Evolutionary conservation across 2,797 vertebrate genomes (phyloP).

Genomic region (Mormyrops boulengeri): DNA sequence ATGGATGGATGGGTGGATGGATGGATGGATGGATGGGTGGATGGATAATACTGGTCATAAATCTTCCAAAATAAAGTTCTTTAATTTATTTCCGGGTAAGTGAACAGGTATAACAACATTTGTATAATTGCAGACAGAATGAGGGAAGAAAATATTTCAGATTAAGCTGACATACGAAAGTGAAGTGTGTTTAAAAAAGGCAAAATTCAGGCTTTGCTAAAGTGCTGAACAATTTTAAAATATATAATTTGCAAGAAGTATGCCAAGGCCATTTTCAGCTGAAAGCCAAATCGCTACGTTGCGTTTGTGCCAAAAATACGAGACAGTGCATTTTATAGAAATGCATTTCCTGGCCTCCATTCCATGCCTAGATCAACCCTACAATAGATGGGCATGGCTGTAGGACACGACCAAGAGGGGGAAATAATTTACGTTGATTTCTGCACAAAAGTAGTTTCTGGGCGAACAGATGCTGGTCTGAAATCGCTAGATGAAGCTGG

Average conservation of each 20-base stretch:
- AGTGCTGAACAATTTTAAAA: slow-evolving; percentile 16
- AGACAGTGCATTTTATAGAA: slow-evolving; percentile 27
- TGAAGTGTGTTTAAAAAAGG: background rate
- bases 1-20: background rate
- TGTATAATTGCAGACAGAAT: background rate
- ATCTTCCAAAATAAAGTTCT: background rate
- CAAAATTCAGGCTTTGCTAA: background rate
- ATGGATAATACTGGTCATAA: background rate
- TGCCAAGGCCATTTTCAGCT: slow-evolving; percentile 17
- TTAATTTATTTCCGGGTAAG: background rate
- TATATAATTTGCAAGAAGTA: slow-evolving; percentile 16
- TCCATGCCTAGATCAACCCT: slow-evolving; percentile 13
- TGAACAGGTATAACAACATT: background rate
- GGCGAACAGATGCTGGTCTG: slow-evolving; percentile 39
- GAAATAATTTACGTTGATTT: slow-evolving; percentile 32
- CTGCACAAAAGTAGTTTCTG: slow-evolving; percentile 24
- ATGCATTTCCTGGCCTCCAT: slow-evolving; percentile 32
- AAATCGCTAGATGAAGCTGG: slow-evolving; percentile 36
- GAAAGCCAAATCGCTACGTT: slow-evolving; percentile 15
- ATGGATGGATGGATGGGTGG: background rate
- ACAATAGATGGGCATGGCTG: slow-evolving; percentile 34
- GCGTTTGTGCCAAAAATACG: slow-evolving; percentile 31
- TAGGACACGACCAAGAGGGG: slow-evolving; percentile 20
- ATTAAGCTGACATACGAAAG: background rate
- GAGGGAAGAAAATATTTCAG: background rate